phyloP scores from a whole-genome alignment of 1,140 invertebrate genomes.

The Drosophila bocqueti region DNA sequence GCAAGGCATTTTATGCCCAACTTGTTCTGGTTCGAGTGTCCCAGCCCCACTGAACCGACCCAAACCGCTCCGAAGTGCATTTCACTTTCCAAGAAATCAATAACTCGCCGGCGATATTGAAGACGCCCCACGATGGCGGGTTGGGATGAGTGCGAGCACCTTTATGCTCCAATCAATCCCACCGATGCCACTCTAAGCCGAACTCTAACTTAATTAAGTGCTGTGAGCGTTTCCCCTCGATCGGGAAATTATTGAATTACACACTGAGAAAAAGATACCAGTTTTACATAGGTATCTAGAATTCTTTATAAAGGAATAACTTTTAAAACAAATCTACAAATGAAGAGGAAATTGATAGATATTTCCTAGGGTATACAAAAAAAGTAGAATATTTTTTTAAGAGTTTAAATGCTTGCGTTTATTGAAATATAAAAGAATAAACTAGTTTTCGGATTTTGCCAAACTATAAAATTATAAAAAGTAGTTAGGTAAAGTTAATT shows the following conservation, averaged over 20 bases:
- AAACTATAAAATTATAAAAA: not conserved
- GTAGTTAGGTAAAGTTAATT: not conserved
- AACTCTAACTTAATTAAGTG: conserved; percentile 61
- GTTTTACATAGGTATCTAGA: not conserved
- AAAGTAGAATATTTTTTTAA: no score
- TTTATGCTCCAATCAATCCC: conserved; percentile 51
- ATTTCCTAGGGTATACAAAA: no score
- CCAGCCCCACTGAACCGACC: conserved; percentile 1
- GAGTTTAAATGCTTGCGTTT: no score
- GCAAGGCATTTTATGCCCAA: conserved; percentile 59
- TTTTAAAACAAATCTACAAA: not conserved
- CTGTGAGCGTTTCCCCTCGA: conserved; percentile 3
- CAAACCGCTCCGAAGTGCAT: conserved; percentile 54
- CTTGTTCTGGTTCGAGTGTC: conserved; percentile 59
- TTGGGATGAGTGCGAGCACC: conserved; percentile 22
- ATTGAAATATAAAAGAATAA: no score
- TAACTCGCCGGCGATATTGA: conserved; percentile 48
- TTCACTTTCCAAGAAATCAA: conserved; percentile 79
- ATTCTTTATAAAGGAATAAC: not conserved
- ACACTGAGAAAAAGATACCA: not conserved
- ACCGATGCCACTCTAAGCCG: conserved; percentile 26
- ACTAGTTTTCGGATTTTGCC: no score
- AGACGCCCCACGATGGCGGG: conserved; percentile 23
- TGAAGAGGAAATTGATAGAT: not conserved
- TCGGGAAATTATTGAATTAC: conserved; percentile 25